These are phyloP conservation scores for Eristalis tenax DNA, from an alignment of 2,888 invertebrate species.

Conservation along the genomic window DNA sequence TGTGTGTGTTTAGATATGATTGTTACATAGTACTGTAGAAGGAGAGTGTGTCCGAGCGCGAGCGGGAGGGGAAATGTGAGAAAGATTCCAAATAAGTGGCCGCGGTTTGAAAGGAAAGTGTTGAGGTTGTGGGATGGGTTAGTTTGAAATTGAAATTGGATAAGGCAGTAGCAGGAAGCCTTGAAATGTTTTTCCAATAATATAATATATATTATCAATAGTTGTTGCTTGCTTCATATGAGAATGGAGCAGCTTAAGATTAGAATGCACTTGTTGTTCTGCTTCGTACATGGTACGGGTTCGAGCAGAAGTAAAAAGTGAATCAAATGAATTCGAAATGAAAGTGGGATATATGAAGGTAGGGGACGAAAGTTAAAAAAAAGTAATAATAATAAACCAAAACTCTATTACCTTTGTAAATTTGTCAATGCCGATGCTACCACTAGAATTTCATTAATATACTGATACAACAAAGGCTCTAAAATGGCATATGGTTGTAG, in stretches of 20 bases:
- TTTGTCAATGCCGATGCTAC: slow-evolving; percentile 79
- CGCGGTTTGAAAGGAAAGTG: not conserved
- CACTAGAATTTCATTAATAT: slow-evolving; percentile 79
- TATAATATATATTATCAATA: slow-evolving; percentile 43
- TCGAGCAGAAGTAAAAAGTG: not conserved
- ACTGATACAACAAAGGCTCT: slow-evolving; percentile 77
- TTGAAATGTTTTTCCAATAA: slow-evolving; percentile 25
- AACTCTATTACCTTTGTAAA: slow-evolving; percentile 77
- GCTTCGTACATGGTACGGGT: not conserved
- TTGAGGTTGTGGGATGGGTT: not conserved
- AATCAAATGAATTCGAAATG: not conserved
- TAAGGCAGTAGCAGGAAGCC: not conserved
- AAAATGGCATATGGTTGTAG: slow-evolving; percentile 78
- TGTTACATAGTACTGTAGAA: slow-evolving; percentile 17
- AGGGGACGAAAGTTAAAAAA: not conserved
- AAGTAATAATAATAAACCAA: not conserved
- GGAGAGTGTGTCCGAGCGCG: not conserved
- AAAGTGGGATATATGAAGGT: not conserved
- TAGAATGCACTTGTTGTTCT: not conserved
- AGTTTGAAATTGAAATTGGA: slow-evolving; percentile 1
- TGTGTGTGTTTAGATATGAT: slow-evolving; percentile 24
- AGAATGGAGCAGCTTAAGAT: not conserved
- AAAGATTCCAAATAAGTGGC: not conserved
- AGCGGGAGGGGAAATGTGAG: not conserved
- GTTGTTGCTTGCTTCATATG: not conserved